phyloP scores from a whole-genome alignment of 2,113 vertebrate genomes.

The Girardinichthys multiradiatus region DNA sequence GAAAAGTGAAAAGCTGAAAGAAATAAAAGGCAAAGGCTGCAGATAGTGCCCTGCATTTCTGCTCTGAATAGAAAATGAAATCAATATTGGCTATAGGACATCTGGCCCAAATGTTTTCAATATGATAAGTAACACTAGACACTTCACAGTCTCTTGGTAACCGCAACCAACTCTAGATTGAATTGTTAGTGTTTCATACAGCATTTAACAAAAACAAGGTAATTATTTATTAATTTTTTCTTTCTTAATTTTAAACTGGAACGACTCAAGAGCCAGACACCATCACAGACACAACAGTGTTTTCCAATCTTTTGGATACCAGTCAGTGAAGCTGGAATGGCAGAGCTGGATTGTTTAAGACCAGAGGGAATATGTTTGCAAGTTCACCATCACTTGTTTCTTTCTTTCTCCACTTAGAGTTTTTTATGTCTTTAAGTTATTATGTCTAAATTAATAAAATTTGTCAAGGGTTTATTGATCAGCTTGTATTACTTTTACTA shows the following conservation, averaged over 20 bases:
- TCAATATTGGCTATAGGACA: not conserved
- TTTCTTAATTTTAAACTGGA: conserved; percentile 25
- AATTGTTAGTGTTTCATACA: conserved; percentile 29
- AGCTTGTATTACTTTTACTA: conserved; percentile 32
- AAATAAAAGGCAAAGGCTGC: conserved; percentile 5
- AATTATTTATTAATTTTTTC: no score
- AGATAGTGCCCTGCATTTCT: not conserved
- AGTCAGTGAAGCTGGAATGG: not conserved
- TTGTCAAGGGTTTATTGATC: conserved; percentile 27
- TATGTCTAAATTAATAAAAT: conserved; percentile 42
- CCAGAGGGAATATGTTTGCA: conserved; percentile 1
- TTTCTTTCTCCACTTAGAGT: conserved; percentile 15
- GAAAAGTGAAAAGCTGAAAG: conserved; percentile 4
- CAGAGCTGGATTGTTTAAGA: not conserved
- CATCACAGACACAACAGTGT: conserved; percentile 31
- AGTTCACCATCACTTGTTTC: conserved; percentile 10
- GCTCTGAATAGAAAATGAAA: conserved; percentile 7
- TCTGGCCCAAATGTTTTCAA: conserved; percentile 6
- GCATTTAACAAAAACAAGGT: conserved; percentile 3
- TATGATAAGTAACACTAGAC: not conserved
- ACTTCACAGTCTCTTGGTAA: not conserved
- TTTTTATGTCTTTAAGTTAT: conserved; percentile 3
- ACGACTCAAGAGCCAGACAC: conserved; percentile 1
- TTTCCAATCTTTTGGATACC: not conserved
- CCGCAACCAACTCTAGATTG: not conserved